Percentiles rank a stretch among this genome's conserved stretches.
These are phyloP conservation scores for Probaryconus sp. DNA, from an alignment of 1,140 invertebrate genomes.

Conservation along the genomic window DNA sequence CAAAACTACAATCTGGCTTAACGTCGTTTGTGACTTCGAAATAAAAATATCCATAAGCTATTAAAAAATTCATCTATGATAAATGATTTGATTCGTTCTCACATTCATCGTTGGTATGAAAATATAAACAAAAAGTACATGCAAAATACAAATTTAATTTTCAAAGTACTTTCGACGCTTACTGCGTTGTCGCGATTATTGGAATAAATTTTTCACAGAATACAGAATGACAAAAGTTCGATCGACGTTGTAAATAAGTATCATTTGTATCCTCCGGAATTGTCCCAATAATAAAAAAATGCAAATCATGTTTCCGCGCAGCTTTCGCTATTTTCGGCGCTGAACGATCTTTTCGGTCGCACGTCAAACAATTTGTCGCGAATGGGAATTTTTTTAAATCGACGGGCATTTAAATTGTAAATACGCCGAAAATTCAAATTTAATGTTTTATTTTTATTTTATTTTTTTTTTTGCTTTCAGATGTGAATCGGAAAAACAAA, in stretches of 20 bases:
- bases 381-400: constrained; percentile 30
- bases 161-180: not conserved
- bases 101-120: constrained; percentile 1
- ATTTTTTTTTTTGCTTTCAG: constrained; percentile 33
- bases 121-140: not conserved
- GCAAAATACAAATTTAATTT: constrained; percentile 1
- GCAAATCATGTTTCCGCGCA: constrained; percentile 31
- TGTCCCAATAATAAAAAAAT: constrained; percentile 47
- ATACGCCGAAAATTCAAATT: constrained; percentile 48
- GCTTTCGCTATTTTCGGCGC: constrained; percentile 32
- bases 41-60: no score
- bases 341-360: constrained; percentile 23
- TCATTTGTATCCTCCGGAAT: constrained; percentile 29
- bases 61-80: constrained; percentile 1
- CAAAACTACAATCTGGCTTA: no score
- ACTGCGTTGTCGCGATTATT: constrained; percentile 27
- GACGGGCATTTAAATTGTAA: constrained; percentile 44
- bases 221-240: constrained; percentile 24
- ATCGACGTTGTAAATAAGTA: constrained; percentile 34
- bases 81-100: constrained; percentile 19
- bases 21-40: no score
- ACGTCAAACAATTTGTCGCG: constrained; percentile 53
- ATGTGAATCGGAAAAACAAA: constrained; percentile 26
- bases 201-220: constrained; percentile 22
- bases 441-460: no score